Conservation (phyloP, 2,797 vertebrate genomes). For the Aldrovandia affinis region DNA sequence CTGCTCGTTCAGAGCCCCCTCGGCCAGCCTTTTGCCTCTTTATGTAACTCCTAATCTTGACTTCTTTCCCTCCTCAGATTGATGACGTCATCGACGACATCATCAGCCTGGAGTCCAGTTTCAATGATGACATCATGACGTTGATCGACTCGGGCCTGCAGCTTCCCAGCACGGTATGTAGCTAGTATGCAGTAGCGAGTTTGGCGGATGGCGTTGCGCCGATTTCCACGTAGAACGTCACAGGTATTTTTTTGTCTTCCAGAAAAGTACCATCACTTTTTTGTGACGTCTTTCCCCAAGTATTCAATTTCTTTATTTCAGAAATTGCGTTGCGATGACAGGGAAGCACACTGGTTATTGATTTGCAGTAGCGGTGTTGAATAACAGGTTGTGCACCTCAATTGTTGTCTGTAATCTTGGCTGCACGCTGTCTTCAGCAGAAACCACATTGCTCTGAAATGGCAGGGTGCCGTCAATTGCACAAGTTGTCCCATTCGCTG, state of each 20-base stretch:
- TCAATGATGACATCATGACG: slow-evolving; percentile 89
- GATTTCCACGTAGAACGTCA: not conserved
- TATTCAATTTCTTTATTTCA: not conserved
- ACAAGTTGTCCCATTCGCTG: not conserved
- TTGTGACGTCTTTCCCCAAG: not conserved
- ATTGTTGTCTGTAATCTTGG: not conserved
- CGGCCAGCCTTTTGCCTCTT: not conserved
- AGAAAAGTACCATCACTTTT: not conserved
- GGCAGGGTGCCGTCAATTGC: not conserved
- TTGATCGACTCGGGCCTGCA: slow-evolving; percentile 85
- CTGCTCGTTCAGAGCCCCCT: not conserved
- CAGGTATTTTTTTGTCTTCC: not conserved
- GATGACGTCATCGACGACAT: slow-evolving; percentile 93
- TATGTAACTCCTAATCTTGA: slow-evolving; percentile 13
- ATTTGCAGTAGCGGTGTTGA: not conserved
- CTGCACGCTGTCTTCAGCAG: not conserved
- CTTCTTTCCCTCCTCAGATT: slow-evolving; percentile 69
- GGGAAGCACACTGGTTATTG: not conserved
- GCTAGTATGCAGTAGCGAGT: slow-evolving; percentile 29
- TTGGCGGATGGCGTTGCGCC: not conserved
- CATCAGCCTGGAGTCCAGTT: slow-evolving; percentile 94
- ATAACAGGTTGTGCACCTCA: not conserved
- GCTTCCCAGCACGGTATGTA: slow-evolving; percentile 84
- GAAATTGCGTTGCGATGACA: not conserved
- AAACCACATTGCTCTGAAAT: not conserved